Evolutionary conservation across 1,140 invertebrate genomes (phyloP).

Genomic region (Portunus trituberculatus): DNA sequence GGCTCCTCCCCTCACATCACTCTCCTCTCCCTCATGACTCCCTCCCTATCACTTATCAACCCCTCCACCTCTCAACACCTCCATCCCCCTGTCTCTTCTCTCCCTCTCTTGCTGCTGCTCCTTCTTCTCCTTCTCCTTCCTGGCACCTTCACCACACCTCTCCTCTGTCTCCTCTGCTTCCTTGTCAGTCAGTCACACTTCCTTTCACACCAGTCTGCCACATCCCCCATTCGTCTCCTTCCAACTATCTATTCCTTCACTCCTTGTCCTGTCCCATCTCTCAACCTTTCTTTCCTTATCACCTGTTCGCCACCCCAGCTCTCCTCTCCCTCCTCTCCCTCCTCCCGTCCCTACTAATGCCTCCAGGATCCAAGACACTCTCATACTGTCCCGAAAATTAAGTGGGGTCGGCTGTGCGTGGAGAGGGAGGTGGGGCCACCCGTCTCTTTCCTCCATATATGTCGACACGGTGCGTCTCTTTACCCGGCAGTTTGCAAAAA

Average conservation of each 20-base stretch:
- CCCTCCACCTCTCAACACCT: background rate
- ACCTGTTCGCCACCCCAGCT: background rate
- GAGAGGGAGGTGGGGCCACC: background rate
- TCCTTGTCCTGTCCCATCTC: background rate
- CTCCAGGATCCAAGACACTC: background rate
- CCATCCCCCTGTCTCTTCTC: background rate
- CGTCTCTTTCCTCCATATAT: background rate
- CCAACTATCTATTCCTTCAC: background rate
- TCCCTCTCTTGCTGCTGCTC: background rate
- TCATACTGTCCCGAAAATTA: background rate
- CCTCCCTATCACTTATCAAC: background rate
- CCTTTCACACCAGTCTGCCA: background rate
- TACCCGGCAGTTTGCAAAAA: conserved; percentile 1
- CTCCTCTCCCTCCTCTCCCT: background rate
- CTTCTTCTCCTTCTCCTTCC: background rate
- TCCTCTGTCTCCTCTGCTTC: background rate
- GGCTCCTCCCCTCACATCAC: background rate
- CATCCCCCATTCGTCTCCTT: background rate
- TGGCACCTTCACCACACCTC: background rate
- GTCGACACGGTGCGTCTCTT: background rate
- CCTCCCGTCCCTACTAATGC: background rate
- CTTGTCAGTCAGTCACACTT: background rate
- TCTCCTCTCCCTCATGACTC: background rate
- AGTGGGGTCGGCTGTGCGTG: background rate
- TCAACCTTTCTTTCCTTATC: background rate